These are phyloP conservation scores for Apodemia zela DNA, from an alignment of 2,888 invertebrate species.

Conservation along the genomic window DNA sequence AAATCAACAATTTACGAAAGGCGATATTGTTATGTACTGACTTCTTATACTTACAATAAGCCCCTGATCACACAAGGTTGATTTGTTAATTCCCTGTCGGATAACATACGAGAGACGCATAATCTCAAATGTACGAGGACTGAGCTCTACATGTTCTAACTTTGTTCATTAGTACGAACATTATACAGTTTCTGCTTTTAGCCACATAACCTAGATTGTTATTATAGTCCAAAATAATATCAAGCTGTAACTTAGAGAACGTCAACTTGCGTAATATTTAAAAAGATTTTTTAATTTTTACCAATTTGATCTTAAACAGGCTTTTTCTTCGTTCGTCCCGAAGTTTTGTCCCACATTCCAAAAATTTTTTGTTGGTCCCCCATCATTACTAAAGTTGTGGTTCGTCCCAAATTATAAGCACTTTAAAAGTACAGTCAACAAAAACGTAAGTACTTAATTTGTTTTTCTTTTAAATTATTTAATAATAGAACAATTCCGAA, in stretches of 20 bases:
- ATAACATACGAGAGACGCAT: background rate
- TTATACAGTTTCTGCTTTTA: background rate
- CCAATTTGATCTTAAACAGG: too few relatives aligned
- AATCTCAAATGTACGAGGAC: conserved; percentile 3
- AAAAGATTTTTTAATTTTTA: too few relatives aligned
- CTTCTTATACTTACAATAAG: background rate
- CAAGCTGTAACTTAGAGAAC: background rate
- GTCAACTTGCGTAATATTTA: too few relatives aligned
- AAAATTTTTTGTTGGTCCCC: too few relatives aligned
- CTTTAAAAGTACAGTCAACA: too few relatives aligned
- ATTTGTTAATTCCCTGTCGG: conserved; percentile 7
- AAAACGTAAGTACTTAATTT: too few relatives aligned
- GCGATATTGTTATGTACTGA: background rate
- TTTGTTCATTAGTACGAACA: conserved; percentile 15
- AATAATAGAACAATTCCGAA: too few relatives aligned
- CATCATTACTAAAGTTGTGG: too few relatives aligned
- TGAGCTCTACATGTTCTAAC: conserved; percentile 5
- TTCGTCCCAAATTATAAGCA: too few relatives aligned
- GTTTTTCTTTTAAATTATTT: too few relatives aligned
- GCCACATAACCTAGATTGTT: background rate
- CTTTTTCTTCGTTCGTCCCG: too few relatives aligned
- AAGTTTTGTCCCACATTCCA: too few relatives aligned
- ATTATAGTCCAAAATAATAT: background rate
- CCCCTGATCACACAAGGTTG: background rate
- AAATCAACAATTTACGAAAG: background rate